Percentiles rank a stretch among this genome's conserved stretches.
Conservation (phyloP, 2,113 vertebrate genomes). For the Cynoglossus semilaevis region DNA sequence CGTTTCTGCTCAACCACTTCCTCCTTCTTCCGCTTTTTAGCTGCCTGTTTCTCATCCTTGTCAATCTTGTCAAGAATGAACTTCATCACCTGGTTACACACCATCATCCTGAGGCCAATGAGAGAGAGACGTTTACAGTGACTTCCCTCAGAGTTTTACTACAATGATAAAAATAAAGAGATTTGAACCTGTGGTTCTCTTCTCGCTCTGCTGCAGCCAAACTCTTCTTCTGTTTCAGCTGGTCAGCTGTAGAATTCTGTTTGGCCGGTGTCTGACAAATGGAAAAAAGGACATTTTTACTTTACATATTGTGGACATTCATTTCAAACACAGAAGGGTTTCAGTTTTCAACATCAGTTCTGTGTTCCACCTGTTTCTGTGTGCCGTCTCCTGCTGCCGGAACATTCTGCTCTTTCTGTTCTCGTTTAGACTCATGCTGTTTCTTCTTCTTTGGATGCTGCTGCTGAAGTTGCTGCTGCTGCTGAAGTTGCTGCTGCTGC, state of each 20-base stretch:
- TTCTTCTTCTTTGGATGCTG: constrained; percentile 73
- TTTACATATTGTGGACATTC: neutral
- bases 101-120: constrained; percentile 85
- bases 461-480: neutral
- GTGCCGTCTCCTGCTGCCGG: constrained; percentile 86
- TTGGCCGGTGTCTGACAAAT: constrained; percentile 82
- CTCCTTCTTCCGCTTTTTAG: constrained; percentile 93
- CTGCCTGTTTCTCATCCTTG: constrained; percentile 97
- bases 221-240: constrained; percentile 91
- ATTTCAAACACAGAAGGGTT: too few species aligned
- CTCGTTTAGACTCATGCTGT: constrained; percentile 79
- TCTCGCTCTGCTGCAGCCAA: constrained; percentile 91
- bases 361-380: constrained; percentile 87
- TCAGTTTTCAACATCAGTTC: too few species aligned
- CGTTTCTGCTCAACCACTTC: constrained; percentile 97
- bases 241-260: constrained; percentile 89
- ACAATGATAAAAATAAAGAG: neutral
- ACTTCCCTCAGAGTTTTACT: too few species aligned
- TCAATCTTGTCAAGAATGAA: constrained; percentile 98
- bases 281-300: neutral
- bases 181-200: constrained; percentile 80
- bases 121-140: neutral
- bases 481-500: constrained; percentile 69
- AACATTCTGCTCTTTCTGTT: constrained; percentile 86
- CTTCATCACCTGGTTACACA: constrained; percentile 99